phyloP scores from a whole-genome alignment of 2,797 vertebrate genomes.

The Mus caroli region DNA sequence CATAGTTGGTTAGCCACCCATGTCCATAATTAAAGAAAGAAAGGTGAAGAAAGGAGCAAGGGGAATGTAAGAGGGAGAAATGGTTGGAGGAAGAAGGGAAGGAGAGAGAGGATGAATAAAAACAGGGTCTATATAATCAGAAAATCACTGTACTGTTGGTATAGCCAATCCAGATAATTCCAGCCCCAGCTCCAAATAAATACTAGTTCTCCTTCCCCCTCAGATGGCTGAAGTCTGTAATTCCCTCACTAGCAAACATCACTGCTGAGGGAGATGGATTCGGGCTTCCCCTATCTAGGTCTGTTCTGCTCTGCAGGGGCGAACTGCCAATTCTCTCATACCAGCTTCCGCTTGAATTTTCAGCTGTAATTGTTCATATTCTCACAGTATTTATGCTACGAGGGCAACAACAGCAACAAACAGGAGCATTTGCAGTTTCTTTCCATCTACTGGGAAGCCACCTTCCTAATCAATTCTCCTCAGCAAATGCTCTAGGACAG shows the following conservation, averaged over 20 bases:
- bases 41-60: background rate
- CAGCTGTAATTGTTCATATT: slow-evolving; percentile 68
- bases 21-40: background rate
- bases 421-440: slow-evolving; percentile 78
- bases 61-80: background rate
- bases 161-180: background rate
- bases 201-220: background rate
- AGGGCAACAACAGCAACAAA: slow-evolving; percentile 70
- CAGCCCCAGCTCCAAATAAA: background rate
- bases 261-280: slow-evolving; percentile 22
- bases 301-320: slow-evolving; percentile 49
- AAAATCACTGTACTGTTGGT: background rate
- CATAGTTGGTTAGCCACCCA: background rate
- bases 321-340: slow-evolving; percentile 62
- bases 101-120: background rate
- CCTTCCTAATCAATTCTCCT: slow-evolving; percentile 85
- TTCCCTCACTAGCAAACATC: slow-evolving; percentile 41
- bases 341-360: slow-evolving; percentile 70
- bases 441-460: slow-evolving; percentile 80
- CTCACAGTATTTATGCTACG: slow-evolving; percentile 48
- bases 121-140: background rate
- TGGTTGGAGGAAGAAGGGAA: accelerated
- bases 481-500: slow-evolving; percentile 85
- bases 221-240: background rate
- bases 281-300: background rate